A percentile compares a stretch with the other conserved stretches of the same genome.
Evolutionary conservation across 2,113 vertebrate genomes (phyloP).

Genomic region (Columba janthina): DNA sequence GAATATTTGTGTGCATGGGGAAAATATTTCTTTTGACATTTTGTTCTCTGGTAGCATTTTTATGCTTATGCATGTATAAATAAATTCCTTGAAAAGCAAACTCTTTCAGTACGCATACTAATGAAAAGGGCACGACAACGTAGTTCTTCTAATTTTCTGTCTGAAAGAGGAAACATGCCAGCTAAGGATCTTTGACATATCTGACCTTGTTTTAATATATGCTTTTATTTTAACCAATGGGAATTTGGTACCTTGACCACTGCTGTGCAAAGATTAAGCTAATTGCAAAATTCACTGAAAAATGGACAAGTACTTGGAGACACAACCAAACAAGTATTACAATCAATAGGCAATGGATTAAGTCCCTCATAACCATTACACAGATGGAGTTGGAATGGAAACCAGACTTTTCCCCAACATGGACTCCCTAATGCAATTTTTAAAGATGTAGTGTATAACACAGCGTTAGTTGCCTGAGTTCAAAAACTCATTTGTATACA

Average conservation of each 20-base stretch:
- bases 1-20: neutral
- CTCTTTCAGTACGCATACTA: neutral
- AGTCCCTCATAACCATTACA: neutral
- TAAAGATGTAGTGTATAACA: neutral
- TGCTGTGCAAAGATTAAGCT: neutral
- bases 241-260: neutral
- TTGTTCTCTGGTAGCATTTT: constrained; percentile 40
- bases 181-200: neutral
- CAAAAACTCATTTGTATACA: neutral
- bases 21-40: constrained; percentile 54
- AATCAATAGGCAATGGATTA: neutral
- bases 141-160: neutral
- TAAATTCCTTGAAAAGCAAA: neutral
- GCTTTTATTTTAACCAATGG: neutral
- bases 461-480: neutral
- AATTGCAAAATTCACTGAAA: neutral
- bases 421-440: neutral
- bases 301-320: neutral
- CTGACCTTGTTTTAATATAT: neutral
- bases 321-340: neutral
- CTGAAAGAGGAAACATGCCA: neutral
- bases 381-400: neutral
- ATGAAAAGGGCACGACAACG: neutral
- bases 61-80: neutral
- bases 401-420: neutral